phyloP scores from a whole-genome alignment of 1,140 invertebrate genomes.

The Drosophila serrata region DNA sequence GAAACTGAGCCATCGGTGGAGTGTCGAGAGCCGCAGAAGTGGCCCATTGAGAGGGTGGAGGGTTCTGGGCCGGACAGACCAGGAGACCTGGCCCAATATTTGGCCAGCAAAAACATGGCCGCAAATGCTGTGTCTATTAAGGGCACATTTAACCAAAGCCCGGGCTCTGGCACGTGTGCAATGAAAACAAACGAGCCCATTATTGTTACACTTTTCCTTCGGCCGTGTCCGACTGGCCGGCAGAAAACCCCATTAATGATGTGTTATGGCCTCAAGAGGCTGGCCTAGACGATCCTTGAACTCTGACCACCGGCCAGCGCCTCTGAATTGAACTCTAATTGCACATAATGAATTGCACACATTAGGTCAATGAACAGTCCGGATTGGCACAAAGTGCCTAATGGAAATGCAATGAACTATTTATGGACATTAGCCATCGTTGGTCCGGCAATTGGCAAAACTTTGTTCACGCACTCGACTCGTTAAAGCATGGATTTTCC shows the following conservation, averaged over 20 bases:
- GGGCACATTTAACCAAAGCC: slow-evolving; percentile 61
- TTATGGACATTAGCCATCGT: slow-evolving; percentile 37
- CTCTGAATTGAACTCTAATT: slow-evolving; percentile 76
- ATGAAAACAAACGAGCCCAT: slow-evolving; percentile 75
- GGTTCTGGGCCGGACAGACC: neutral
- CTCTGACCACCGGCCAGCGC: slow-evolving; percentile 19
- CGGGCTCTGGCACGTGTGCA: slow-evolving; percentile 57
- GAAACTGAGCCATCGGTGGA: slow-evolving; percentile 22
- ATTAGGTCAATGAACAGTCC: slow-evolving; percentile 66
- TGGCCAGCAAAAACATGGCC: slow-evolving; percentile 59
- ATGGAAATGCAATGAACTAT: slow-evolving; percentile 67
- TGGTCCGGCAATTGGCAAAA: slow-evolving; percentile 24
- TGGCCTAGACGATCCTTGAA: slow-evolving; percentile 55
- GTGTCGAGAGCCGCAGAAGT: slow-evolving; percentile 20
- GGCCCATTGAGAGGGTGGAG: slow-evolving; percentile 19
- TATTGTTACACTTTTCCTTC: slow-evolving; percentile 65
- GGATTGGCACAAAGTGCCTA: slow-evolving; percentile 31
- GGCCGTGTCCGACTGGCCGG: slow-evolving; percentile 10
- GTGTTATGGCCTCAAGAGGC: slow-evolving; percentile 56
- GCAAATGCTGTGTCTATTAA: slow-evolving; percentile 72
- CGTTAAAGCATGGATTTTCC: slow-evolving; percentile 30
- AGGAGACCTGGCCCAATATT: slow-evolving; percentile 42
- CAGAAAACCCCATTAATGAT: slow-evolving; percentile 59
- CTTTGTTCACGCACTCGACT: slow-evolving; percentile 25
- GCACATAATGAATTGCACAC: slow-evolving; percentile 72